These are phyloP conservation scores for Drosophila dunni DNA, from an alignment of 1,140 invertebrate species.

Conservation along the genomic window DNA sequence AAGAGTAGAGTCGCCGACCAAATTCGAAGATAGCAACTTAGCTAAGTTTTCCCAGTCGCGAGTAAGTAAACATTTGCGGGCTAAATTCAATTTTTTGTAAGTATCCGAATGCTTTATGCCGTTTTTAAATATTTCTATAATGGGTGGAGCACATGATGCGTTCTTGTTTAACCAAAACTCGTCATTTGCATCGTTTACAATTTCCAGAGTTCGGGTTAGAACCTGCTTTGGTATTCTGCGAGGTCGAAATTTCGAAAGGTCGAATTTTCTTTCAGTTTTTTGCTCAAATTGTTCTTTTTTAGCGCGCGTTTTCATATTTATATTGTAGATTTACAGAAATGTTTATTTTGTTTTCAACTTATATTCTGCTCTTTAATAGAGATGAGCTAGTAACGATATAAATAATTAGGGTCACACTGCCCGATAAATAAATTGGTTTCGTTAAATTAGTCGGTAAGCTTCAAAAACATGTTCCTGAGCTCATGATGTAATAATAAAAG, in stretches of 20 bases:
- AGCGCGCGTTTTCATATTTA: slow-evolving; percentile 4
- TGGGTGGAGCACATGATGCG: slow-evolving; percentile 39
- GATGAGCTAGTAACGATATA: not conserved
- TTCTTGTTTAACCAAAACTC: slow-evolving; percentile 56
- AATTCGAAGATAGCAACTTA: slow-evolving; percentile 43
- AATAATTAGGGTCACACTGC: not conserved
- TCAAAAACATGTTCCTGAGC: too few species aligned
- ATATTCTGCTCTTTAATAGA: not conserved
- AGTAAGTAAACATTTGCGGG: slow-evolving; percentile 45
- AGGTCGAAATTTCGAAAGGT: slow-evolving; percentile 8
- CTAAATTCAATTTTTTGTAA: slow-evolving; percentile 41
- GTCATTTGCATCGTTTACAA: slow-evolving; percentile 42
- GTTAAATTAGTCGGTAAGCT: too few species aligned
- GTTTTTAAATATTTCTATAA: slow-evolving; percentile 20
- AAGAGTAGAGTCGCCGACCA: slow-evolving; percentile 19
- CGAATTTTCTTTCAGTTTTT: slow-evolving; percentile 16
- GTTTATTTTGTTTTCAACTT: not conserved
- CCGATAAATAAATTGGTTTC: not conserved
- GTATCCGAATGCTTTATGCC: slow-evolving; percentile 16
- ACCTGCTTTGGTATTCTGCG: slow-evolving; percentile 47
- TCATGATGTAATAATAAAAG: too few species aligned
- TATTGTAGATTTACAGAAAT: not conserved
- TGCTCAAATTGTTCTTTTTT: slow-evolving; percentile 13
- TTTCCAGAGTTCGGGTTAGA: slow-evolving; percentile 42
- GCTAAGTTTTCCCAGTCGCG: slow-evolving; percentile 53